Base-by-base conservation (phyloP, 2,113 vertebrate species). In the Psittacula cyanocephala region DNA sequence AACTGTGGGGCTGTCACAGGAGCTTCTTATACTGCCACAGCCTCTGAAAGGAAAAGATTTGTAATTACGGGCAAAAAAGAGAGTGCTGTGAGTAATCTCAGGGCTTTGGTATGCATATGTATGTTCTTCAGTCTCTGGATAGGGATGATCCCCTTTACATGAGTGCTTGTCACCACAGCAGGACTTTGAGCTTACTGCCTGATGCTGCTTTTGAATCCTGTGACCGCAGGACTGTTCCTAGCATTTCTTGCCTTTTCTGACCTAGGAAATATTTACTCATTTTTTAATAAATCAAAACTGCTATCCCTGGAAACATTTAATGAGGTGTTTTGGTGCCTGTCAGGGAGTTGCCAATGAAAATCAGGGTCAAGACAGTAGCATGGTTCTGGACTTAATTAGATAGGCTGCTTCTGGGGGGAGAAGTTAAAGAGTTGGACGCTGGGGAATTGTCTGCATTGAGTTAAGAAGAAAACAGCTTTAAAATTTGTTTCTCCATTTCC, bases 131-230 rank as follows among this genome's bases (percentile, higher is more conserved):
- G 86, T 91, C 91, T 95, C 94, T 86, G 95, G 91, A 6, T 92
- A 62, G 93, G 92, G 94, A 97, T 96, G 95, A 96, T 95, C 93
- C 95, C 87, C 95, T 97, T 91, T 95, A 89, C 84, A 53, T 72
- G 94, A 97, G 77, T n/a, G 29, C 91, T 92, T 96, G 95, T 97
- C 94, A 96, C 89, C 81, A 28, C 10, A 60, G 92, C 85, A 96
- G 94, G 96, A 95, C 94, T 96, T 88, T 35, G 85, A 93, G 90
- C 95, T 95, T 67, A 43, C 24, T 60, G 94, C 80, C 72, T 88
- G 92, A 74, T 89, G 70, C 74, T 92, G 72, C 0, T 0, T n/a
- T 91, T 64, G 77, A 79, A 89, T 95, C 59, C 89, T 14, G 86
- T 79, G 74, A 76, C 84, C 23, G 11, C 35, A 63, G 83, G 93